Evolutionary conservation across 2,888 invertebrate species (phyloP), one percentile per base, ranked within the genome.

Genomic region (Schizotus pectinicornis): DNA sequence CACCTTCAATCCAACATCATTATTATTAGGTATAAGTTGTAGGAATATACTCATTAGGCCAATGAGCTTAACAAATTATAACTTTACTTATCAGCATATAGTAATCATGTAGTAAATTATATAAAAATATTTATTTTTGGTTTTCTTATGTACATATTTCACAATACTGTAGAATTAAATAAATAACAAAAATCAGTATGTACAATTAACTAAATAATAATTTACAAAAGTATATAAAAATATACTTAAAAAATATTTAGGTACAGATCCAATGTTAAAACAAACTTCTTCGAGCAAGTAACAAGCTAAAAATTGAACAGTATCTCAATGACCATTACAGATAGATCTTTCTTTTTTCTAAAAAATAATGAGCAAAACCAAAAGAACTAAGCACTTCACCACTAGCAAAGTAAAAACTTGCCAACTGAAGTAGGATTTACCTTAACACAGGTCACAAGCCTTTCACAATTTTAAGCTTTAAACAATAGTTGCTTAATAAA

Each of bases 51-150:
- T n/a, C n/a, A n/a, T n/a, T n/a, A n/a, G n/a, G n/a, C n/a, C n/a
- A n/a, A n/a, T n/a, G n/a, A n/a, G n/a, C n/a, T n/a, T n/a, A n/a
- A n/a, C n/a, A n/a, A n/a, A n/a, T n/a, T n/a, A n/a, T n/a, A n/a
- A n/a, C n/a, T n/a, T n/a, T n/a, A n/a, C n/a, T n/a, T n/a, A n/a
- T n/a, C n/a, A n/a, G 22, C 22, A 22, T 22, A 22, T 22, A 22
- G 22, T 22, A 22, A 22, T 22, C 22, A 22, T 22, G 22, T 22
- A 22, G 38, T 22, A 7, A 5, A 32, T 33, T 50, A 38, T 50
- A 50, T 38, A 50, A 62, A 68, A 67, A 68, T 67, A 67, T 67
- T 65, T 65, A 64, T 68, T 65, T 64, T 61, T 56, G 56, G 65
- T 55, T 63, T 67, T 57, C 50, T 43, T 64, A 65, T 66, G 56